A percentile compares a stretch with the other conserved stretches of the same genome.
Conservation (phyloP, 2,113 vertebrate genomes). For the Strix aluco region DNA sequence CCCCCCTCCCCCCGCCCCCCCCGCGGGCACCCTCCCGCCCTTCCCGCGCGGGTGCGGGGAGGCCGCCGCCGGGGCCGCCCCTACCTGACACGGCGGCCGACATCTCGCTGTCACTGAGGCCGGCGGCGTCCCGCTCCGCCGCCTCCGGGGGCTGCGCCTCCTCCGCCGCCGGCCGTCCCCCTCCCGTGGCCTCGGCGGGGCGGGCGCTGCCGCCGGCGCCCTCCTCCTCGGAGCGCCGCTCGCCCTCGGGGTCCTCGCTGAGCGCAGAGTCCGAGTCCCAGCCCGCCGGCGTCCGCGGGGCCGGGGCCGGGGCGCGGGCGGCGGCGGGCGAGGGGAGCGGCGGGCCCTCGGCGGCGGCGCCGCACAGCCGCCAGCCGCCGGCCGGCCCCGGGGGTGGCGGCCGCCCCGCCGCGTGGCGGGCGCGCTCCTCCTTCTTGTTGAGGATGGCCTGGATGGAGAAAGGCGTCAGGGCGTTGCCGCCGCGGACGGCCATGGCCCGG, state of each 20-base stretch:
- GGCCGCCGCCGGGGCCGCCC: not conserved
- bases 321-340: slow-evolving; percentile 9
- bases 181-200: slow-evolving; percentile 11
- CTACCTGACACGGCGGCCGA: slow-evolving; percentile 84
- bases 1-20: not conserved
- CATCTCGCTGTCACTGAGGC: slow-evolving; percentile 86
- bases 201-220: slow-evolving; percentile 51
- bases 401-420: slow-evolving; percentile 39
- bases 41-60: not conserved
- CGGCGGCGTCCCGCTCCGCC: slow-evolving; percentile 69
- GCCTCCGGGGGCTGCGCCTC: slow-evolving; percentile 31
- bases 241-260: slow-evolving; percentile 82
- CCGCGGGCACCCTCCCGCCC: not conserved
- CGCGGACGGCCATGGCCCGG: slow-evolving; percentile 82
- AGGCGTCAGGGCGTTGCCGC: slow-evolving; percentile 82
- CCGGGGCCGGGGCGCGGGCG: slow-evolving; percentile 31
- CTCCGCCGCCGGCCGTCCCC: not conserved
- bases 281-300: slow-evolving; percentile 60
- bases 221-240: slow-evolving; percentile 61
- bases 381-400: slow-evolving; percentile 22
- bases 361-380: slow-evolving; percentile 89
- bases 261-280: slow-evolving; percentile 85
- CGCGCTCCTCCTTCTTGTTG: slow-evolving; percentile 87
- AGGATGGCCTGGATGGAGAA: slow-evolving; percentile 96
- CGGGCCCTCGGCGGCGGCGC: slow-evolving; percentile 67